Percentiles rank a stretch among this genome's conserved stretches.
Evolutionary conservation across 2,113 vertebrate genomes (phyloP).

Genomic region (Eurypyga helias): DNA sequence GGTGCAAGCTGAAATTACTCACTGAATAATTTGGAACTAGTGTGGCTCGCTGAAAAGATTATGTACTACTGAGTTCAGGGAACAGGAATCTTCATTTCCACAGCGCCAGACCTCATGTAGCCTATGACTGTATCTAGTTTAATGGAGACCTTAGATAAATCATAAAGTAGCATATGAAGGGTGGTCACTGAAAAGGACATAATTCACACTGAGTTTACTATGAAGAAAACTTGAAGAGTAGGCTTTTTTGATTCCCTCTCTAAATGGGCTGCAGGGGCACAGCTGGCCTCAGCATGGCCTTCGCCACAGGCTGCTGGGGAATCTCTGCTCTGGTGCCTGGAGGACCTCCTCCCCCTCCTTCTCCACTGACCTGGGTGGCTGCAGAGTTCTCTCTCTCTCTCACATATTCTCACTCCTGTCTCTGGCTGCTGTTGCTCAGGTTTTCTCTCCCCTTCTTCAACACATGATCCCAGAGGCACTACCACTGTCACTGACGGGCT

Average conservation of each 20-base stretch:
- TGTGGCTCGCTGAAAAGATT: neutral
- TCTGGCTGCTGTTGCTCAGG: no score
- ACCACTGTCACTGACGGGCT: no score
- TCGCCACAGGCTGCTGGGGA: no score
- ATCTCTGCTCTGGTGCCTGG: no score
- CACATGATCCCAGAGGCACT: no score
- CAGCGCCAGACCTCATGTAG: neutral
- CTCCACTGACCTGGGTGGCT: no score
- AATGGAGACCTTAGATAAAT: neutral
- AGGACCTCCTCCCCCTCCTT: no score
- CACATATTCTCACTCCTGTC: no score
- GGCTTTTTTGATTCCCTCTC: neutral
- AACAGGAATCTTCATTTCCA: neutral
- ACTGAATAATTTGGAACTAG: neutral
- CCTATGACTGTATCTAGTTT: neutral
- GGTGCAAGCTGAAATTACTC: neutral
- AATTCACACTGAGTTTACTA: neutral
- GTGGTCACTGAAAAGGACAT: neutral
- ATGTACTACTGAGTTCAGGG: neutral
- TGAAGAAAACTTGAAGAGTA: neutral
- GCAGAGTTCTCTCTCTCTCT: no score
- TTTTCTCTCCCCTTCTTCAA: no score
- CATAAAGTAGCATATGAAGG: neutral
- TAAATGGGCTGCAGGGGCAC: neutral
- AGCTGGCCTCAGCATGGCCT: no score